Evolutionary conservation across 2,797 vertebrate genomes (phyloP).

Genomic region (Valencia hispanica): DNA sequence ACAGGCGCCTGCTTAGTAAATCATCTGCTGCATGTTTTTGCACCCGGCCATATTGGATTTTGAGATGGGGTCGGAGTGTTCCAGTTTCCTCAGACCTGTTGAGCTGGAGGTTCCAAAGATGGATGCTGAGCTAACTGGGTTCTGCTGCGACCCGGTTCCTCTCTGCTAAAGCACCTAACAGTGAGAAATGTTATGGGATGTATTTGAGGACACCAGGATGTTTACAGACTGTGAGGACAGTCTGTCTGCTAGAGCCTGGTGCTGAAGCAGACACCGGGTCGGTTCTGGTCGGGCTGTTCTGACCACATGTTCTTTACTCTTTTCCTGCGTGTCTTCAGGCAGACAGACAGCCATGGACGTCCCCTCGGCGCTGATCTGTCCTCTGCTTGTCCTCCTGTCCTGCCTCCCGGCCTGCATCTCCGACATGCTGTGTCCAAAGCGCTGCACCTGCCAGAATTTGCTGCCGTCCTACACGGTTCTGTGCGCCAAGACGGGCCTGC

Average conservation of each 20-base stretch:
- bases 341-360: constrained; percentile 55
- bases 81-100: too few species aligned
- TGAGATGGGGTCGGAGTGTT: too few species aligned
- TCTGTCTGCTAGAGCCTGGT: background rate
- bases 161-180: too few species aligned
- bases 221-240: background rate
- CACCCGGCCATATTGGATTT: too few species aligned
- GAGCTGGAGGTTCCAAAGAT: too few species aligned
- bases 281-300: background rate
- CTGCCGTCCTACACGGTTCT: constrained; percentile 90
- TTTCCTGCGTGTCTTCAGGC: constrained; percentile 19
- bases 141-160: background rate
- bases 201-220: too few species aligned
- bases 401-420: constrained; percentile 57
- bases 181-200: background rate
- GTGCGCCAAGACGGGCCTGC: constrained; percentile 90
- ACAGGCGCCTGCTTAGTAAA: too few species aligned
- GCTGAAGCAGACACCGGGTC: background rate
- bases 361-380: constrained; percentile 21
- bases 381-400: constrained; percentile 50
- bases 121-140: background rate
- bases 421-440: constrained; percentile 89
- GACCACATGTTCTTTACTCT: background rate
- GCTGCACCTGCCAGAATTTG: constrained; percentile 92
- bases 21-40: too few species aligned